phyloP scores from a whole-genome alignment of 2,888 invertebrate genomes.

The Heteromyza rotundicornis region DNA sequence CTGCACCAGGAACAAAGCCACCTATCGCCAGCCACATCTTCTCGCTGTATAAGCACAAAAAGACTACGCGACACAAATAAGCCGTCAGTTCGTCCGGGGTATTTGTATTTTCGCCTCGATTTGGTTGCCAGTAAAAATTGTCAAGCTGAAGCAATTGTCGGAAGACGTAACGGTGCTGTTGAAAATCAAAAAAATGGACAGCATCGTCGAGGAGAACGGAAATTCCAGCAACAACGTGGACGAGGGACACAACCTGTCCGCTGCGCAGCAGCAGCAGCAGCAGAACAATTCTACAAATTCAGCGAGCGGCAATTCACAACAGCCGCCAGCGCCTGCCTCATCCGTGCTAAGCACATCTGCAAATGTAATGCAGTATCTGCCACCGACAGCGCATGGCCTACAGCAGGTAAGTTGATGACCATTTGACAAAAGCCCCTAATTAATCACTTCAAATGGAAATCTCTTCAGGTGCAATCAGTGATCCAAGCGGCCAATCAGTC shows the following conservation, averaged over 20 bases:
- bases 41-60: neutral
- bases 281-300: slow-evolving; percentile 48
- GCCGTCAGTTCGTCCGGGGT: neutral
- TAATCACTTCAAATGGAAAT: neutral
- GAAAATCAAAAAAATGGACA: slow-evolving; percentile 73
- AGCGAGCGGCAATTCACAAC: slow-evolving; percentile 36
- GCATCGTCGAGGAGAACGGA: slow-evolving; percentile 92
- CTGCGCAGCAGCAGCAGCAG: slow-evolving; percentile 31
- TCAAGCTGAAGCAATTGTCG: slow-evolving; percentile 64
- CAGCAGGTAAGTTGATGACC: slow-evolving; percentile 74
- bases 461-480: slow-evolving; percentile 89
- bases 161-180: slow-evolving; percentile 71
- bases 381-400: slow-evolving; percentile 67
- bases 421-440: no score
- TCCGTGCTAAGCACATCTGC: slow-evolving; percentile 67
- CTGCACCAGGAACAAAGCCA: slow-evolving; percentile 29
- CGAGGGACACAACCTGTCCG: slow-evolving; percentile 29
- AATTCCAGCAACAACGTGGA: slow-evolving; percentile 60
- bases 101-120: neutral
- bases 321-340: slow-evolving; percentile 27
- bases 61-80: neutral
- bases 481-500: slow-evolving; percentile 95
- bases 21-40: neutral
- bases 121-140: slow-evolving; percentile 52
- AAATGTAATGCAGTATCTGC: slow-evolving; percentile 88